phyloP scores from a whole-genome alignment of 2,888 invertebrate genomes.

The Melolontha melolontha region DNA sequence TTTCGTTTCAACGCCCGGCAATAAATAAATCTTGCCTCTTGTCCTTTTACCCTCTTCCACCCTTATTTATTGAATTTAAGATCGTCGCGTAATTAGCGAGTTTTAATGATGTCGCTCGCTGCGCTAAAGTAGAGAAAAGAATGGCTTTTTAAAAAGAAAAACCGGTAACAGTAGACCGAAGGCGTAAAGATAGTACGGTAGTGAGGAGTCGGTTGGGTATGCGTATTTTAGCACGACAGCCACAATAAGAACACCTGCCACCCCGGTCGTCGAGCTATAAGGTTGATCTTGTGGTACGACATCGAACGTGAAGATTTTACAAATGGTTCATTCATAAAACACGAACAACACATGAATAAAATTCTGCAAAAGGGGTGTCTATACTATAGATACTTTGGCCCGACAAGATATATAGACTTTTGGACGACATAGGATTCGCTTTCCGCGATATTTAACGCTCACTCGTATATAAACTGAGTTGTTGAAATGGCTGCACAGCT shows the following conservation, averaged over 20 bases:
- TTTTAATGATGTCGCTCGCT: slow-evolving; percentile 55
- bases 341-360: slow-evolving; percentile 64
- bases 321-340: slow-evolving; percentile 65
- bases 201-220: slow-evolving; percentile 11
- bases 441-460: slow-evolving; percentile 55
- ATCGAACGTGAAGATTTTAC: slow-evolving; percentile 44
- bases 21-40: slow-evolving; percentile 46
- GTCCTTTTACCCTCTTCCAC: slow-evolving; percentile 41
- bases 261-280: slow-evolving; percentile 54
- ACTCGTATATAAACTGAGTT: slow-evolving; percentile 58
- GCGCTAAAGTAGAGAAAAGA: slow-evolving; percentile 40
- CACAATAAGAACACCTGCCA: slow-evolving; percentile 55
- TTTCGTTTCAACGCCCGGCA: slow-evolving; percentile 34
- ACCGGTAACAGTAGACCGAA: background rate
- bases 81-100: slow-evolving; percentile 57
- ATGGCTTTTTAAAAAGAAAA: slow-evolving; percentile 20
- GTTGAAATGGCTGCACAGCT: slow-evolving; percentile 56
- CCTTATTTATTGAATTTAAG: slow-evolving; percentile 53
- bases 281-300: slow-evolving; percentile 63
- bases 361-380: slow-evolving; percentile 48
- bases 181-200: background rate
- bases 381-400: slow-evolving; percentile 11
- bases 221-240: slow-evolving; percentile 46
- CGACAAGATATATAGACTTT: slow-evolving; percentile 46
- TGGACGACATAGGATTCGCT: slow-evolving; percentile 51